Conservation (phyloP, 1,140 invertebrate genomes). For the Sycobia sp. region DNA sequence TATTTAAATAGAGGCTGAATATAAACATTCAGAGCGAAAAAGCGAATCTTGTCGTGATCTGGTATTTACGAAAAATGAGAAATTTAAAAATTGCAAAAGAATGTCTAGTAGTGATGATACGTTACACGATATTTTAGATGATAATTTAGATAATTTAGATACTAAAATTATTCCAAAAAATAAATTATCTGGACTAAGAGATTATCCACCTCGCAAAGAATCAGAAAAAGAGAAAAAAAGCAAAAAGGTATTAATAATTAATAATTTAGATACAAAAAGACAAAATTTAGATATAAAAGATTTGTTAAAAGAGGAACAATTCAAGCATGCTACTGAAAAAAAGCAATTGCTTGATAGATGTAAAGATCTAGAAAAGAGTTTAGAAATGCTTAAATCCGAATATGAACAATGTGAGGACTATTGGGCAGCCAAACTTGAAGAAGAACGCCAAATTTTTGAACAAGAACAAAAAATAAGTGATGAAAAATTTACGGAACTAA, state of each 20-base stretch:
- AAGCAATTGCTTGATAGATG: constrained; percentile 57
- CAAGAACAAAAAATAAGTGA: constrained; percentile 78
- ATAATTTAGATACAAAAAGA: constrained; percentile 35
- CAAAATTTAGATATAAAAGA: constrained; percentile 25
- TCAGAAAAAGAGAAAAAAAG: constrained; percentile 25
- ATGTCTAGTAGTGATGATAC: constrained; percentile 40
- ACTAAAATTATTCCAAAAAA: constrained; percentile 41
- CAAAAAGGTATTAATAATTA: constrained; percentile 34
- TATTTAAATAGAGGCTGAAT: constrained; percentile 36
- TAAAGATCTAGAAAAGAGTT: constrained; percentile 71
- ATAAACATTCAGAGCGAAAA: constrained; percentile 42
- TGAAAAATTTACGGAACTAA: constrained; percentile 76
- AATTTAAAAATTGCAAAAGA: constrained; percentile 37
- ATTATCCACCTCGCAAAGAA: constrained; percentile 53
- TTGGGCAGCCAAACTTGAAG: constrained; percentile 78
- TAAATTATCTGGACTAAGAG: constrained; percentile 50
- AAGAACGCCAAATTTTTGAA: constrained; percentile 76
- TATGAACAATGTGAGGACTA: constrained; percentile 86
- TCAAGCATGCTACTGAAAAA: constrained; percentile 53
- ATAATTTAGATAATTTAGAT: constrained; percentile 39
- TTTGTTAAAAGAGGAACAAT: constrained; percentile 46
- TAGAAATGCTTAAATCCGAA: constrained; percentile 75
- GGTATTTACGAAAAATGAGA: constrained; percentile 43
- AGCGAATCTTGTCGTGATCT: constrained; percentile 49
- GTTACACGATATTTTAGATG: constrained; percentile 37